Evolutionary conservation across 2,797 vertebrate genomes (phyloP), one percentile per base, ranked within the genome.

Genomic region (Crocidura indochinensis): DNA sequence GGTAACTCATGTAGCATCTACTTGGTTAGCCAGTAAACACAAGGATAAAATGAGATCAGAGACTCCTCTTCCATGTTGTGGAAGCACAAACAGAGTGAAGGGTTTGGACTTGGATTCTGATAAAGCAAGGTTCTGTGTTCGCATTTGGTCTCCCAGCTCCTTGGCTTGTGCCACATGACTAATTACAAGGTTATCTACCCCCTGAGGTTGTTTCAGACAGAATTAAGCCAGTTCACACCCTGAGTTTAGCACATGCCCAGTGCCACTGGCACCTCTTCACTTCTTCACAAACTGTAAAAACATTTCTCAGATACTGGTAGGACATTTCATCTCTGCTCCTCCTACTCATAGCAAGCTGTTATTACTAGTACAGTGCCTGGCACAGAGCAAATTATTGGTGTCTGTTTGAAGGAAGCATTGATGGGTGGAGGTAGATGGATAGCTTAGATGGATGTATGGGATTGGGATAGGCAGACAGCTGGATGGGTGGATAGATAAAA

Each of bases 291-390:
- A 31, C 27, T 19, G 56, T 60, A 60, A 60, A 60, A 20, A 60
- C 17, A 60, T 20, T 60, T 60, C 56, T 0, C 20, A 51, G 38
- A 71, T 38, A 38, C 14, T 10, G 8, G 12, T 38, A 7, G 5
- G 22, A 76, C 22, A 15, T 20, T 27, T 72, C 0, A 0, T 2
- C 49, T 2, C n/a, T 12, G 19, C 2, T 6, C 17, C 22, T 24
- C 27, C 17, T 56, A 82, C 76, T 26, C 29, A 14, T 0, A 2
- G 64, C 81, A 80, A 31, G 49, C 56, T 47, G 22, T 53, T 19
- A 22, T 17, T 26, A 14, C 29, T 9, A 29, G 22, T 3, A 20
- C 0, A 46, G 62, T 17, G 8, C 4, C 64, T 10, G 56, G 56
- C 38, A n/a, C 38, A 38, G 38, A 38, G 38, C 38, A 38, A 38